Conservation (phyloP, 2,113 vertebrate species). For the Cyprinodon brontotheroides region DNA sequence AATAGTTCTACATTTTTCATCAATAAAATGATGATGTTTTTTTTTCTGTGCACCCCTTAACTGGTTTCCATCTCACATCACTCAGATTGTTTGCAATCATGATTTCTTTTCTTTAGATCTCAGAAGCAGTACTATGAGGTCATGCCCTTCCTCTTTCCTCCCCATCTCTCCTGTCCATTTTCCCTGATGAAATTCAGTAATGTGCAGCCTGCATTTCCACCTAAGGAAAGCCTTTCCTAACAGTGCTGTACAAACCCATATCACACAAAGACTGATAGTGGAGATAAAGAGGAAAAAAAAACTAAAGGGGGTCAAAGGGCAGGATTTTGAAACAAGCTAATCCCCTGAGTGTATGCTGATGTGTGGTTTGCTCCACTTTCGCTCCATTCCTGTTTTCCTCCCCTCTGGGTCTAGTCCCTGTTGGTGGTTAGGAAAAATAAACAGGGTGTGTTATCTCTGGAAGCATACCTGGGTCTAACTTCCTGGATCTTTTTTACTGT, state of each 20-base stretch:
- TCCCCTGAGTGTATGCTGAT: slow-evolving; percentile 50
- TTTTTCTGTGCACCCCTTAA: neutral
- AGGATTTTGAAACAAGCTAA: slow-evolving; percentile 59
- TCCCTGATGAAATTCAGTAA: slow-evolving; percentile 42
- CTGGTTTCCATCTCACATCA: slow-evolving; percentile 7
- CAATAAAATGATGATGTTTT: neutral
- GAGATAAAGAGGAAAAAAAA: slow-evolving; percentile 32
- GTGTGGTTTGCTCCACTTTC: slow-evolving; percentile 57
- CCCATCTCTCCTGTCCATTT: slow-evolving; percentile 4
- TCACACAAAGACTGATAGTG: slow-evolving; percentile 29
- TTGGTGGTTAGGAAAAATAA: slow-evolving; percentile 61
- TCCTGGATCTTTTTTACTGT: slow-evolving; percentile 58
- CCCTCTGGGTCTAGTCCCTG: slow-evolving; percentile 51
- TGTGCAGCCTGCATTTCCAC: slow-evolving; percentile 46
- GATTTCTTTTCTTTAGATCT: slow-evolving; percentile 32
- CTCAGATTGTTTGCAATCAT: slow-evolving; percentile 44
- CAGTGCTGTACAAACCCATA: slow-evolving; percentile 51
- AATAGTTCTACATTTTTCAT: neutral
- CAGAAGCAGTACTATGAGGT: neutral
- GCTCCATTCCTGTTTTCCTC: slow-evolving; percentile 23
- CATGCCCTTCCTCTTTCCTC: slow-evolving; percentile 13
- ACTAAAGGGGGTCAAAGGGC: slow-evolving; percentile 57
- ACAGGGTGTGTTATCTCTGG: slow-evolving; percentile 64
- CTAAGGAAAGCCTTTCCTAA: slow-evolving; percentile 38
- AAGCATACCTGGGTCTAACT: slow-evolving; percentile 50